These are phyloP conservation scores for Peromyscus leucopus DNA, from an alignment of 2,113 vertebrate genomes.

Conservation along the genomic window DNA sequence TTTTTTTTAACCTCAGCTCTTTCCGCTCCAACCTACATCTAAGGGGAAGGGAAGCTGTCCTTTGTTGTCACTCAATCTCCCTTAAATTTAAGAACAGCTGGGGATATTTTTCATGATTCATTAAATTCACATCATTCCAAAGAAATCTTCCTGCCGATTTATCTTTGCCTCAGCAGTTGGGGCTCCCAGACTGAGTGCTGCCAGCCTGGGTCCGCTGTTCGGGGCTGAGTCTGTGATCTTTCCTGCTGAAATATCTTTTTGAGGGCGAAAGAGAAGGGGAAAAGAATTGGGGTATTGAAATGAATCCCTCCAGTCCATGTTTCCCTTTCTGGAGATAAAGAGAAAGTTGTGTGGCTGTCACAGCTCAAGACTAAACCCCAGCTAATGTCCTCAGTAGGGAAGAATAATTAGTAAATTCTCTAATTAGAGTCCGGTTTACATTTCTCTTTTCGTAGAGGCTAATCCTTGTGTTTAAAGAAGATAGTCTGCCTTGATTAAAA, in stretches of 20 bases:
- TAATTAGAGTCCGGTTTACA: conserved; percentile 80
- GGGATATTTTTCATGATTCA: conserved; percentile 91
- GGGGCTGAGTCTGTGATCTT: conserved; percentile 85
- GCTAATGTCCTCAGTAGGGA: conserved; percentile 80
- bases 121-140: conserved; percentile 91
- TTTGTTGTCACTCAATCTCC: conserved; percentile 91
- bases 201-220: conserved; percentile 86
- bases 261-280: conserved; percentile 79
- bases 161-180: conserved; percentile 88
- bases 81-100: conserved; percentile 93
- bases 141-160: conserved; percentile 91
- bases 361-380: conserved; percentile 75
- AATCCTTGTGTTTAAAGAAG: conserved; percentile 79
- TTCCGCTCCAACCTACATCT: conserved; percentile 89
- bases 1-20: conserved; percentile 79
- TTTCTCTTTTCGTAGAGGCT: conserved; percentile 73
- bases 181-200: conserved; percentile 86
- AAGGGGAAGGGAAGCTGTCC: conserved; percentile 89
- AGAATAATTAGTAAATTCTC: conserved; percentile 83
- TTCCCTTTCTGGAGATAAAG: conserved; percentile 85
- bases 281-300: conserved; percentile 82
- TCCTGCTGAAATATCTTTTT: conserved; percentile 83
- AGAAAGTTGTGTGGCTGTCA: conserved; percentile 78
- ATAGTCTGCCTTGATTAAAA: conserved; percentile 78
- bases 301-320: conserved; percentile 83